Evolutionary conservation across 2,797 vertebrate species (phyloP).

Genomic region (Carduelis carduelis): DNA sequence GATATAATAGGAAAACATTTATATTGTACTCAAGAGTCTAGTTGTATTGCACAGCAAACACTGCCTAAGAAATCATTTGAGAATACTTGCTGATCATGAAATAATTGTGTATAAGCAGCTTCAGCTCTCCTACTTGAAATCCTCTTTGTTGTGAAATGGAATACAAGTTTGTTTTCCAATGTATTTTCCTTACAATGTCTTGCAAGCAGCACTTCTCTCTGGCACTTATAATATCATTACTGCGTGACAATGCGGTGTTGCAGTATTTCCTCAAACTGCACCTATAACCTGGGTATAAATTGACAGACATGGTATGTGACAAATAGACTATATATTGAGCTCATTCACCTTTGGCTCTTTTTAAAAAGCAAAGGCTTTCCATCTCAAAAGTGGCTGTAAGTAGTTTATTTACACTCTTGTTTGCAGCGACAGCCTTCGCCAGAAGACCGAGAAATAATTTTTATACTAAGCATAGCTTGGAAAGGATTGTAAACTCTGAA

Average conservation of each 20-base stretch:
- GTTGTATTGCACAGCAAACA: neutral
- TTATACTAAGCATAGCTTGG: slow-evolving; percentile 23
- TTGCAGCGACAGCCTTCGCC: neutral
- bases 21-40: slow-evolving; percentile 5
- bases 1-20: neutral
- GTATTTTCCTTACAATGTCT: neutral
- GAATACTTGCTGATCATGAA: neutral
- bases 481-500: slow-evolving; percentile 58
- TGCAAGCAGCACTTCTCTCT: neutral
- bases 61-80: neutral
- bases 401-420: slow-evolving; percentile 30
- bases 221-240: neutral
- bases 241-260: neutral
- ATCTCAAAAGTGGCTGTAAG: neutral
- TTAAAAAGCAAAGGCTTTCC: neutral
- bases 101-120: neutral
- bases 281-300: neutral
- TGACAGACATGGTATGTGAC: neutral
- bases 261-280: neutral
- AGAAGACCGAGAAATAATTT: slow-evolving; percentile 20
- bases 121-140: neutral
- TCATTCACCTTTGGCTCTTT: neutral
- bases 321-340: neutral
- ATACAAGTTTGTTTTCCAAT: neutral
- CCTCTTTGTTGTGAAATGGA: neutral